Evolutionary conservation across 2,888 invertebrate species (phyloP).

Genomic region (Eretmocerus hayati): DNA sequence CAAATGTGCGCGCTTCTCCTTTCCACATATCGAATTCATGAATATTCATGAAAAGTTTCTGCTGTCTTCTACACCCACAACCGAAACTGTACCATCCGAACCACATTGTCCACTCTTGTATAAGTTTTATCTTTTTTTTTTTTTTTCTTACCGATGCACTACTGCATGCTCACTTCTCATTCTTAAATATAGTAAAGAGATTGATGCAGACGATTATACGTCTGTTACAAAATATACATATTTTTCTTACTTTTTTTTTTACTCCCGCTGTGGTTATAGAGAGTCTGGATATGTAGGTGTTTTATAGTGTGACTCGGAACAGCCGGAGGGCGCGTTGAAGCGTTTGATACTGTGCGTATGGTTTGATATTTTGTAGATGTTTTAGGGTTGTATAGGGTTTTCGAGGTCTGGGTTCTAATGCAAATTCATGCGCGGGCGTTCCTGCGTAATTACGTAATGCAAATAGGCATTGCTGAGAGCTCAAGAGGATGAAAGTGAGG

Average conservation of each 20-base stretch:
- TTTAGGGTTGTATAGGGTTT: too few species aligned
- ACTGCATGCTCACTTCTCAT: constrained; percentile 14
- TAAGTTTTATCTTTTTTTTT: constrained; percentile 7
- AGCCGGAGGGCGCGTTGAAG: too few species aligned
- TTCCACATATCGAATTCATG: neutral
- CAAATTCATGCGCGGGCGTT: neutral
- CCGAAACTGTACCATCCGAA: neutral
- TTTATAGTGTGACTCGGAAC: too few species aligned
- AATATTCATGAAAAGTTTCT: neutral
- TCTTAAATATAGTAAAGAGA: neutral
- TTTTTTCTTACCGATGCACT: neutral
- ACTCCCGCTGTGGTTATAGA: neutral
- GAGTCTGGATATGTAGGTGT: too few species aligned
- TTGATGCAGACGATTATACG: constrained; percentile 10
- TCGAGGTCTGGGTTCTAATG: constrained; percentile 6
- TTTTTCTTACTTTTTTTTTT: neutral
- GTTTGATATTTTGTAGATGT: too few species aligned
- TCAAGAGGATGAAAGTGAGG: neutral
- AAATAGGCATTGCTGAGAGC: constrained; percentile 4
- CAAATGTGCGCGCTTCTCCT: constrained; percentile 1
- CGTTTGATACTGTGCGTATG: too few species aligned
- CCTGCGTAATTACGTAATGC: constrained; percentile 17
- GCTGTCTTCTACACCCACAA: neutral
- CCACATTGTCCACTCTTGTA: constrained; percentile 7
- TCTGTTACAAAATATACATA: neutral